Evolutionary conservation across 2,113 vertebrate genomes (phyloP).

Genomic region (Myrmophylax atrothorax): DNA sequence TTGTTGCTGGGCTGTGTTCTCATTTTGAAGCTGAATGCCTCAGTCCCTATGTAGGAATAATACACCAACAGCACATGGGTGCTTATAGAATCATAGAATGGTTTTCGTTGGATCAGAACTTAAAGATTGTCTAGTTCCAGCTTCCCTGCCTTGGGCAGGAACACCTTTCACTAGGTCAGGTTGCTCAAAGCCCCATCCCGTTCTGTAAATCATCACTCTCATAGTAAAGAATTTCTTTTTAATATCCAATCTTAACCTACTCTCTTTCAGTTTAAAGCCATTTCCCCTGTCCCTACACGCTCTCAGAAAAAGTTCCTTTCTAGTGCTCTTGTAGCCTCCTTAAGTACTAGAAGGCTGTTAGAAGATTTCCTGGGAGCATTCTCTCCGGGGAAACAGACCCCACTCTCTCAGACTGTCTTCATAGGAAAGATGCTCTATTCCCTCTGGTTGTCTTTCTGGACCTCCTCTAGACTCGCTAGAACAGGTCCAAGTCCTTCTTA

Average conservation of each 20-base stretch:
- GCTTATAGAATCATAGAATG: not conserved
- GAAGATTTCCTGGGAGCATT: not conserved
- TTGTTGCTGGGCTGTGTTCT: rapidly evolving
- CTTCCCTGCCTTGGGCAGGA: not conserved
- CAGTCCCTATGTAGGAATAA: not conserved
- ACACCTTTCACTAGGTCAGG: not conserved
- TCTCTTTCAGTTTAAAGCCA: not conserved
- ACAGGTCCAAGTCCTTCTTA: not conserved
- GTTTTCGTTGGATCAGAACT: not conserved
- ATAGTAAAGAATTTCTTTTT: not conserved
- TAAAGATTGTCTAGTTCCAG: not conserved
- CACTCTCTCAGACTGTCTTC: not conserved
- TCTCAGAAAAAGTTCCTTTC: not conserved
- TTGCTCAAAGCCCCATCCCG: not conserved
- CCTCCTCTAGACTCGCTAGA: not conserved
- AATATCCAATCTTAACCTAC: not conserved
- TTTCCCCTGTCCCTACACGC: not conserved
- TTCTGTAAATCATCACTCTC: not conserved
- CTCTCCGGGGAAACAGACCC: not conserved
- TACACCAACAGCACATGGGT: not conserved
- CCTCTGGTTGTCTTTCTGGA: not conserved
- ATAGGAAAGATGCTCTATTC: not conserved
- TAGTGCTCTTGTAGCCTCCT: not conserved
- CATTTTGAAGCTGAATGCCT: not conserved
- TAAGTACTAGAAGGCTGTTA: not conserved